Conservation (phyloP, 1,140 invertebrate genomes). For the Diorhabda elongata region DNA sequence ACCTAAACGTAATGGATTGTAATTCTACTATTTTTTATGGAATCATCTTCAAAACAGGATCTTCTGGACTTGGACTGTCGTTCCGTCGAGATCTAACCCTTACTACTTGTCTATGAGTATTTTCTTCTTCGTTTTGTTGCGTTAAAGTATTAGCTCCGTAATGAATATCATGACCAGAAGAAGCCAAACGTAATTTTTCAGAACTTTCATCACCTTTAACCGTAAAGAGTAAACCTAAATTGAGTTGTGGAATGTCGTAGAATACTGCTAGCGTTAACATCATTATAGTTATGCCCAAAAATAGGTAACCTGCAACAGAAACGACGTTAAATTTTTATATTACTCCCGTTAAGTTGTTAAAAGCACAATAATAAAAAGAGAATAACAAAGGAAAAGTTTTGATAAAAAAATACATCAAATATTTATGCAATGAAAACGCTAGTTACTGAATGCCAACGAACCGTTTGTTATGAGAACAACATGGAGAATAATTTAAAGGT, state of each 20-base stretch:
- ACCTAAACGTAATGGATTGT: too few relatives aligned
- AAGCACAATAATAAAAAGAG: too few relatives aligned
- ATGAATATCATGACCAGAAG: slow-evolving; percentile 24
- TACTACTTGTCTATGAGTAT: slow-evolving; percentile 52
- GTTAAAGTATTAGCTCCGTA: slow-evolving; percentile 28
- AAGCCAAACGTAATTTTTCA: slow-evolving; percentile 32
- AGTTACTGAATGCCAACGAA: too few relatives aligned
- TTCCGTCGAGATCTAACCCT: slow-evolving; percentile 57
- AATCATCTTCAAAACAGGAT: slow-evolving; percentile 51
- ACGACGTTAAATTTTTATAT: too few relatives aligned
- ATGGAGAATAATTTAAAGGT: too few relatives aligned
- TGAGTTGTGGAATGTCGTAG: slow-evolving; percentile 83
- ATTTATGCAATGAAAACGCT: too few relatives aligned
- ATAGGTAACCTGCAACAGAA: slow-evolving; percentile 63
- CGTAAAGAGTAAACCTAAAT: slow-evolving; percentile 63
- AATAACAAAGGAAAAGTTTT: too few relatives aligned
- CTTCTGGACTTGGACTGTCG: slow-evolving; percentile 62
- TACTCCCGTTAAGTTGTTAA: too few relatives aligned
- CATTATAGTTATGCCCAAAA: slow-evolving; percentile 76
- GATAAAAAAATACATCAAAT: too few relatives aligned
- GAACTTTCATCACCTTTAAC: slow-evolving; percentile 27
- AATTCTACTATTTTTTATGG: neutral
- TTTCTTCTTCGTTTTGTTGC: slow-evolving; percentile 27
- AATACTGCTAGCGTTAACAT: slow-evolving; percentile 78
- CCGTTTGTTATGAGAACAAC: too few relatives aligned